Conservation (phyloP, 2,113 vertebrate species). For the Eidolon helvum region DNA sequence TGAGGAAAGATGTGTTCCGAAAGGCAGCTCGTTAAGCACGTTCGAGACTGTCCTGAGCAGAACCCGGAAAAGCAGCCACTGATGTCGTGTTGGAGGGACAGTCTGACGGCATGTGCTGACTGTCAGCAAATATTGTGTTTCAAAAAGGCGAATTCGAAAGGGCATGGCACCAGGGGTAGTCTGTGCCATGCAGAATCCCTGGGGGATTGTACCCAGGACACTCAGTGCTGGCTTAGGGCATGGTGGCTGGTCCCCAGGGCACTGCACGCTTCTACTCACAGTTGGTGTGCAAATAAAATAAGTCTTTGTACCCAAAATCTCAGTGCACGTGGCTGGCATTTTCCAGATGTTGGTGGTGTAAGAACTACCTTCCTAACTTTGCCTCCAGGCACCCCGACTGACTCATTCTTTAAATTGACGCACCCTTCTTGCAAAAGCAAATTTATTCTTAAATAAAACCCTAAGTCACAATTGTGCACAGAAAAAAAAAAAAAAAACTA, state of each 20-base stretch:
- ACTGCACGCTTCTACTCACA: rapidly evolving
- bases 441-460: background rate
- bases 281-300: rapidly evolving
- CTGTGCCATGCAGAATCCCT: rapidly evolving
- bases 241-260: rapidly evolving
- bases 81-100: rapidly evolving
- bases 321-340: background rate
- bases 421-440: background rate
- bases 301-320: background rate
- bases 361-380: rapidly evolving
- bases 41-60: rapidly evolving
- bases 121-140: background rate
- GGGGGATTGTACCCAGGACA: rapidly evolving
- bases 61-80: background rate
- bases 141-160: background rate
- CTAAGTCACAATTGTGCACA: background rate
- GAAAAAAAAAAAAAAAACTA: background rate
- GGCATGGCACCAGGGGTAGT: rapidly evolving
- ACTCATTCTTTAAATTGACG: background rate
- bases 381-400: rapidly evolving
- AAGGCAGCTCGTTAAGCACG: rapidly evolving
- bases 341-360: rapidly evolving
- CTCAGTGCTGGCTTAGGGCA: rapidly evolving
- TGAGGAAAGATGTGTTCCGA: background rate
- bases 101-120: background rate